Percentiles rank a stretch among this genome's conserved stretches.
phyloP scores from a whole-genome alignment of 2,797 vertebrate species.

The Sebastes nivosus region DNA sequence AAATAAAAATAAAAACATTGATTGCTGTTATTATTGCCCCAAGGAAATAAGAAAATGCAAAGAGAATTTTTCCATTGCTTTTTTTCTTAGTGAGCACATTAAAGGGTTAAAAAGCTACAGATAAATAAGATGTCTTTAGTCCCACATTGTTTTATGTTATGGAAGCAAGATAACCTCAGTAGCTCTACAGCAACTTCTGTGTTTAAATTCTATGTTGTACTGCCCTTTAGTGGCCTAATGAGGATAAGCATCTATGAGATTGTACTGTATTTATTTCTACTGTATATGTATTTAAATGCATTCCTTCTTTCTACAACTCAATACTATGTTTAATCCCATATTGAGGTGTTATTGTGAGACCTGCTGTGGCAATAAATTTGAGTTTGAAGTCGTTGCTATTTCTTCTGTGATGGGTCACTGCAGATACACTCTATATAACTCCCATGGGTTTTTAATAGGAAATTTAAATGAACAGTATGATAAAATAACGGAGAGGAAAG shows the following conservation, averaged over 20 bases:
- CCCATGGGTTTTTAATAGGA: neutral
- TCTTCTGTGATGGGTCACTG: neutral
- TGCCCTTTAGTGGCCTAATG: conserved; percentile 55
- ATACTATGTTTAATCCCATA: neutral
- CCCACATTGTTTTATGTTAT: neutral
- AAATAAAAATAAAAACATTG: no score
- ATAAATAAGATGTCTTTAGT: neutral
- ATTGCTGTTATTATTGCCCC: no score
- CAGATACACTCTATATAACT: neutral
- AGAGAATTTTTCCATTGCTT: no score
- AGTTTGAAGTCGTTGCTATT: neutral
- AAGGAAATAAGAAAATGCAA: no score
- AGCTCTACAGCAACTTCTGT: neutral
- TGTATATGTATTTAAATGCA: neutral
- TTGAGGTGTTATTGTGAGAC: neutral
- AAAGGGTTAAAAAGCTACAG: neutral
- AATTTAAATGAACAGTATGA: neutral
- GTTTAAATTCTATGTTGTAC: conserved; percentile 30
- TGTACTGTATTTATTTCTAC: neutral
- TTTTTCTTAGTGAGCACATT: no score
- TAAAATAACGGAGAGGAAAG: neutral
- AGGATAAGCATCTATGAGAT: conserved; percentile 4
- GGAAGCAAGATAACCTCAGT: neutral
- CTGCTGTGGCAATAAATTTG: neutral
- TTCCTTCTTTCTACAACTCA: neutral